A percentile compares a stretch with the other conserved stretches of the same genome.
Evolutionary conservation across 2,113 vertebrate genomes (phyloP).

Genomic region (Myiopsitta monachus): DNA sequence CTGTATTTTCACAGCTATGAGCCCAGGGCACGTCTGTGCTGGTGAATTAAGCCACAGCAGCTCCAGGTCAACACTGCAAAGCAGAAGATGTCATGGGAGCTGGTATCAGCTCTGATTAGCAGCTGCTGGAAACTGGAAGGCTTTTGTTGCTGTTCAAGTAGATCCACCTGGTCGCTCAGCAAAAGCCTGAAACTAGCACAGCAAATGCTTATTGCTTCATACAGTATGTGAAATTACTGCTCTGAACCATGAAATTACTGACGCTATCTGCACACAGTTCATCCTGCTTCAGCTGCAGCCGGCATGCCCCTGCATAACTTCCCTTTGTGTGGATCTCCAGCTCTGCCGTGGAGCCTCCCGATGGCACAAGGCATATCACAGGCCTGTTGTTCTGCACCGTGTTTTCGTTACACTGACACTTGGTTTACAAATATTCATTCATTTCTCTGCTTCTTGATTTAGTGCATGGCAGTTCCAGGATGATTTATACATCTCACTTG

Average conservation of each 20-base stretch:
- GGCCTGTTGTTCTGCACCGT: neutral
- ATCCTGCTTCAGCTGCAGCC: neutral
- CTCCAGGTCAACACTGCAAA: neutral
- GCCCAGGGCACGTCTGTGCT: neutral
- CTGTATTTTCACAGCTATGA: neutral
- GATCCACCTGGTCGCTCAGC: neutral
- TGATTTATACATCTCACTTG: neutral
- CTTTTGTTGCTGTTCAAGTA: neutral
- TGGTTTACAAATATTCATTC: neutral
- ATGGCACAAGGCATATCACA: neutral
- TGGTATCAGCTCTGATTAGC: neutral
- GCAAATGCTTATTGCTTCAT: neutral
- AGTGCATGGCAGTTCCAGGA: neutral
- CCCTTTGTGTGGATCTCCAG: neutral
- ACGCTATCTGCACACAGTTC: neutral
- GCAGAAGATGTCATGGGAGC: neutral
- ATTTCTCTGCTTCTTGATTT: neutral
- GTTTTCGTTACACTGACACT: neutral
- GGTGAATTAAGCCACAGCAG: neutral
- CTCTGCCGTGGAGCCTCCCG: rapidly evolving
- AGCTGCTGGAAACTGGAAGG: neutral
- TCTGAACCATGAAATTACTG: neutral
- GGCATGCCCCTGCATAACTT: neutral
- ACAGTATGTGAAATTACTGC: neutral
- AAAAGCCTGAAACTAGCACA: neutral